phyloP scores from a whole-genome alignment of 2,113 vertebrate genomes.

The Burhinus oedicnemus region DNA sequence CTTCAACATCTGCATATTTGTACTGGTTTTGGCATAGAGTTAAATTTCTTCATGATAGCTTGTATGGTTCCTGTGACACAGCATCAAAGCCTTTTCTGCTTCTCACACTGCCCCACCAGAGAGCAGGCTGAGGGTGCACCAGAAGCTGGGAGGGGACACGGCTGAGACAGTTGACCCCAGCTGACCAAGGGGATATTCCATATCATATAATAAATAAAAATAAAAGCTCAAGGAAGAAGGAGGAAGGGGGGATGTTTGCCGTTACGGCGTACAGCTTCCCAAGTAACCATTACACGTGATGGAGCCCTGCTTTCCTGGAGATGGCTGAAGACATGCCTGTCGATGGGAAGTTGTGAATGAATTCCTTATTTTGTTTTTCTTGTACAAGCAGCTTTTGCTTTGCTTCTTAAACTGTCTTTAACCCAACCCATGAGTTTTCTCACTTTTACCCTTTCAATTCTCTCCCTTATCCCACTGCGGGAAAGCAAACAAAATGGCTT shows the following conservation, averaged over 20 bases:
- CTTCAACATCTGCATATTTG: background rate
- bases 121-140: rapidly evolving
- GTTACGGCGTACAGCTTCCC: rapidly evolving
- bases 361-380: background rate
- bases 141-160: background rate
- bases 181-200: background rate
- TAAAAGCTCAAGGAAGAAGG: background rate
- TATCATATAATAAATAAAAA: too few species aligned
- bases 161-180: background rate
- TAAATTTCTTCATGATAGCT: background rate
- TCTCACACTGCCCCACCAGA: rapidly evolving
- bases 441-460: background rate
- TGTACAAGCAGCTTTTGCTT: background rate
- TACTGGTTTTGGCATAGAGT: background rate
- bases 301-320: background rate
- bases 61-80: background rate
- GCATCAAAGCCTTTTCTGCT: background rate
- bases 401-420: background rate
- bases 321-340: background rate
- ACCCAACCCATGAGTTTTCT: background rate
- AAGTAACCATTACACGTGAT: rapidly evolving
- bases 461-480: background rate
- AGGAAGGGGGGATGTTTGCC: rapidly evolving
- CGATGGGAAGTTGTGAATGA: rapidly evolving
- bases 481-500: rapidly evolving